Evolutionary conservation across 1,140 invertebrate species (phyloP).

Genomic region (Ostrea denselamellosa): DNA sequence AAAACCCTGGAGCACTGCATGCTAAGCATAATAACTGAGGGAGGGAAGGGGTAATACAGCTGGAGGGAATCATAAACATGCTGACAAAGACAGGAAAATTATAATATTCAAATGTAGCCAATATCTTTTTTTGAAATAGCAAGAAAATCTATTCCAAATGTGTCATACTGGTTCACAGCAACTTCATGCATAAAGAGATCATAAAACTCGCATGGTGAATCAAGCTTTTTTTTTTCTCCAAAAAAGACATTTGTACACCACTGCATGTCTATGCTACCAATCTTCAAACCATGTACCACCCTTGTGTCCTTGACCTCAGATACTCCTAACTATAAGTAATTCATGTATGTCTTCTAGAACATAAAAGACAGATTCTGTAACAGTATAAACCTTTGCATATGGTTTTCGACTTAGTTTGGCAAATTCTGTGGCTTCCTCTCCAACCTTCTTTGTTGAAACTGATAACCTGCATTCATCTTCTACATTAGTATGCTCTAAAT

Average conservation of each 20-base stretch:
- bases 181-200: too few relatives aligned
- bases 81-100: background rate
- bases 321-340: background rate
- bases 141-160: too few relatives aligned
- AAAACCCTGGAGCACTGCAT: background rate
- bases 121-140: background rate
- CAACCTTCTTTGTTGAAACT: conserved; percentile 60
- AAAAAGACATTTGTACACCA: background rate
- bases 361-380: background rate
- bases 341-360: background rate
- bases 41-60: background rate
- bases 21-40: background rate
- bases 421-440: conserved; percentile 63
- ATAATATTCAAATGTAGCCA: background rate
- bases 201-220: too few relatives aligned
- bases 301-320: background rate
- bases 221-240: too few relatives aligned
- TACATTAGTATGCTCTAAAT: conserved; percentile 37
- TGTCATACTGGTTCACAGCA: too few relatives aligned
- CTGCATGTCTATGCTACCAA: background rate
- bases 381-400: conserved; percentile 14
- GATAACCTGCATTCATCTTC: conserved; percentile 63
- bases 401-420: conserved; percentile 58
- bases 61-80: background rate
- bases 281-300: background rate